Evolutionary conservation across 1,140 invertebrate genomes (phyloP).

Genomic region (Tetramorium parvispinum): DNA sequence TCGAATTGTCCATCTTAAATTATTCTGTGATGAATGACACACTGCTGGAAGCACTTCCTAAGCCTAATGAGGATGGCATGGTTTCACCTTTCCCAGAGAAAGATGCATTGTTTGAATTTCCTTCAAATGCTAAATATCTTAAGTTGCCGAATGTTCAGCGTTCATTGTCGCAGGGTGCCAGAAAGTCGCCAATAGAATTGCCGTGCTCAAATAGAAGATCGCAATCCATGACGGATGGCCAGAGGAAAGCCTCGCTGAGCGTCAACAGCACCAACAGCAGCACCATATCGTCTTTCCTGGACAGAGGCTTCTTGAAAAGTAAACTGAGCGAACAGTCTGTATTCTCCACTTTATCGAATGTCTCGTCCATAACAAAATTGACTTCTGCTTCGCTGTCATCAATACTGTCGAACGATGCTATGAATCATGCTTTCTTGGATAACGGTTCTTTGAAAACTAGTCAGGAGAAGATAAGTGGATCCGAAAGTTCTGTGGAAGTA

Average conservation of each 20-base stretch:
- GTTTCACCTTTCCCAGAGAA: slow-evolving; percentile 45
- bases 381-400: slow-evolving; percentile 65
- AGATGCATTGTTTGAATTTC: slow-evolving; percentile 2
- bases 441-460: slow-evolving; percentile 40
- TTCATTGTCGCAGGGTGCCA: slow-evolving; percentile 73
- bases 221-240: slow-evolving; percentile 51
- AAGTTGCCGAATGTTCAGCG: slow-evolving; percentile 60
- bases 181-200: slow-evolving; percentile 45
- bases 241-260: slow-evolving; percentile 11
- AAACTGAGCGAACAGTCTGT: slow-evolving; percentile 53
- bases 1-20: slow-evolving; percentile 76
- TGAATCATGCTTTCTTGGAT: slow-evolving; percentile 76
- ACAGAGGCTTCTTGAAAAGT: slow-evolving; percentile 66
- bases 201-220: slow-evolving; percentile 29
- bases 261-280: slow-evolving; percentile 2
- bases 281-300: slow-evolving; percentile 48
- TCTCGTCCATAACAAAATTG: slow-evolving; percentile 70
- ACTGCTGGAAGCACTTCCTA: slow-evolving; percentile 66
- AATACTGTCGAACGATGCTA: slow-evolving; percentile 62
- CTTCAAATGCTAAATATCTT: neutral
- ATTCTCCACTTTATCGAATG: slow-evolving; percentile 68
- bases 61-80: slow-evolving; percentile 41
- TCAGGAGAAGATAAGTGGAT: neutral
- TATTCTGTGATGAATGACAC: slow-evolving; percentile 79
- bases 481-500: neutral